Conservation (phyloP, 2,113 vertebrate genomes). For the Eubucco bourcierii region DNA sequence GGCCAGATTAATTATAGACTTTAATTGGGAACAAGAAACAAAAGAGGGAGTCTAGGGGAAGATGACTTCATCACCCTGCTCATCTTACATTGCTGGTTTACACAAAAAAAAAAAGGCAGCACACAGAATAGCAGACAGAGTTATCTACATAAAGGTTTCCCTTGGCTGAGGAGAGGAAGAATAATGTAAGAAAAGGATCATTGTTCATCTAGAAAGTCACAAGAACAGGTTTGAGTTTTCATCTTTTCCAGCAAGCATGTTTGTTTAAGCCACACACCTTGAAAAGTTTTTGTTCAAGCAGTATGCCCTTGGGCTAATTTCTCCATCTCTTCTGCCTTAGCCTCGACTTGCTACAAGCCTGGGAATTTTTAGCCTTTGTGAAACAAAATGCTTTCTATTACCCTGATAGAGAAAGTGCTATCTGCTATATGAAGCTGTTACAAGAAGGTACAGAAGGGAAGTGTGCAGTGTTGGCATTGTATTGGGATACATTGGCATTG, state of each 20-base stretch:
- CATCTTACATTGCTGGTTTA: constrained; percentile 34
- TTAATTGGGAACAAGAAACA: constrained; percentile 65
- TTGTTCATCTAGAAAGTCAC: constrained; percentile 12
- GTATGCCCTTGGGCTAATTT: constrained; percentile 38
- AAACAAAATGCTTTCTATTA: constrained; percentile 14
- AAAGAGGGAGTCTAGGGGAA: constrained; percentile 21
- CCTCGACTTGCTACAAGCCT: constrained; percentile 13
- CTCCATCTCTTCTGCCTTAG: background rate
- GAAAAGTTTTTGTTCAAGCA: constrained; percentile 13
- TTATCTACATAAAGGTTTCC: background rate
- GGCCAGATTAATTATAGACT: constrained; percentile 55
- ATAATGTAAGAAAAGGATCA: background rate
- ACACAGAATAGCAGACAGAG: constrained; percentile 35
- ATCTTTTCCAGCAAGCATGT: background rate
- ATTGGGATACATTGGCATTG: fast-evolving
- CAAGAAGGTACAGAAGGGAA: background rate
- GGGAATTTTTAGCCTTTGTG: background rate
- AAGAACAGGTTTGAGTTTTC: constrained; percentile 6
- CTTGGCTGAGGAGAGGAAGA: background rate
- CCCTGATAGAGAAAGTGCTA: background rate
- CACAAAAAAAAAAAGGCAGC: constrained; percentile 5
- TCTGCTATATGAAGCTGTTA: background rate
- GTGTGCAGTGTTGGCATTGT: background rate
- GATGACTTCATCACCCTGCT: constrained; percentile 55
- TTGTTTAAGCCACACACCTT: constrained; percentile 31